Evolutionary conservation across 2,113 vertebrate species (phyloP), one percentile per base, ranked within the genome.

Genomic region (Zapornia atra): DNA sequence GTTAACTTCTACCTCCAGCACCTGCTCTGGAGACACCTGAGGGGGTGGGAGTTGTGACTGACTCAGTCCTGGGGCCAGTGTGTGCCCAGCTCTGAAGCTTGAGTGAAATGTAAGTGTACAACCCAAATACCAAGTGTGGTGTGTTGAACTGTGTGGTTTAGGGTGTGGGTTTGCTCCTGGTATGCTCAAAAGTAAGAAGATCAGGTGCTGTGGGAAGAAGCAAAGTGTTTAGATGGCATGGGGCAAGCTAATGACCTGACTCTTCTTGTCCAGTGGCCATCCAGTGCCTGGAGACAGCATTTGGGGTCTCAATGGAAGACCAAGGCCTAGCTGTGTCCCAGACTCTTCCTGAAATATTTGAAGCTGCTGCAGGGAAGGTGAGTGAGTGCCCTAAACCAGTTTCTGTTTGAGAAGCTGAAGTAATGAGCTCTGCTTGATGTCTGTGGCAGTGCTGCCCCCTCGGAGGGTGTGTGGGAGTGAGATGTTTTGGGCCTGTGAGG

Each of bases 281-380:
- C 94, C 99, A 99, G 97, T 99, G 99, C 98, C 97, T 99, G 97
- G 99, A 99, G 96, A 99, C 99, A 1, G 99, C 99, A 0, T 99
- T 99, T 17, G 98, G 99, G 4, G 98, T 99, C 71, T 99, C 99
- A 0, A 94, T 98, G 31, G 99, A 99, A 3, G 99, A 99, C 94
- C 97, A 96, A 31, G 98, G 95, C 85, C 98, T 99, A 0, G 98
- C 99, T 2, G 97, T 99, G 33, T 96, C 98, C 26, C 94, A 99
- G 76, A 99, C 98, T 20, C 98, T 99, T 34, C 98, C 99, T 0
- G 99, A 99, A 84, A 98, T 99, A 83, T 99, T 99, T 16, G 97
- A 98, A 53, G 97, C 98, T 0, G 97, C 98, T 0, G 93, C 86
- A 26, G 89, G 93, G 29, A 97, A 98, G 98, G 99, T 99, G 94